phyloP scores from a whole-genome alignment of 2,113 vertebrate genomes.

The Hemibagrus wyckioides region DNA sequence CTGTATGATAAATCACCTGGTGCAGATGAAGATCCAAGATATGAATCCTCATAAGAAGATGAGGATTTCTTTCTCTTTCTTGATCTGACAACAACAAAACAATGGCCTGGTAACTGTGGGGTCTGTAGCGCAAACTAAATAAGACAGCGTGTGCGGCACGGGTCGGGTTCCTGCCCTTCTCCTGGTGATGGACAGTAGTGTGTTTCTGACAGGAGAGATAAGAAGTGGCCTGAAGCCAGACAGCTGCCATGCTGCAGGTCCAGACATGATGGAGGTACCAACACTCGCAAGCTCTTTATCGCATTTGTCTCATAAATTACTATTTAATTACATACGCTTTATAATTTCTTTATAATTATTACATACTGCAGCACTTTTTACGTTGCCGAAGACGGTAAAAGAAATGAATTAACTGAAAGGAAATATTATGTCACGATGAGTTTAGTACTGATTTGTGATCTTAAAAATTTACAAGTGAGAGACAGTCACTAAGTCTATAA shows the following conservation, averaged over 20 bases:
- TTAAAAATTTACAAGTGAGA: neutral
- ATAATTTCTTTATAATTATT: neutral
- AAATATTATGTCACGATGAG: neutral
- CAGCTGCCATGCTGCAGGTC: conserved; percentile 23
- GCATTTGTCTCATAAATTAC: neutral
- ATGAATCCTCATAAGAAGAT: neutral
- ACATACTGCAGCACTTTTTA: neutral
- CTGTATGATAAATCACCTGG: neutral
- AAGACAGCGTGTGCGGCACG: neutral
- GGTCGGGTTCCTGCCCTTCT: neutral
- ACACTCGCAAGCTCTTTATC: neutral
- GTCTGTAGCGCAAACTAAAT: neutral
- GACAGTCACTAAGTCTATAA: neutral
- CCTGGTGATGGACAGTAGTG: neutral
- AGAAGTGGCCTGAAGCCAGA: conserved; percentile 7
- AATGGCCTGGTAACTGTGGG: neutral
- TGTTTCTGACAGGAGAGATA: conserved; percentile 3
- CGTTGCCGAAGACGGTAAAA: too few relatives aligned
- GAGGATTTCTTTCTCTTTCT: neutral
- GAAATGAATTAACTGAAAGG: neutral
- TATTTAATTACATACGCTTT: neutral
- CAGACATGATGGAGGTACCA: neutral
- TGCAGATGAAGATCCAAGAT: neutral
- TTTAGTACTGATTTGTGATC: neutral
- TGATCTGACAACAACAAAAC: neutral